Evolutionary conservation across 2,113 vertebrate genomes (phyloP).

Genomic region (Ailurus styani): DNA sequence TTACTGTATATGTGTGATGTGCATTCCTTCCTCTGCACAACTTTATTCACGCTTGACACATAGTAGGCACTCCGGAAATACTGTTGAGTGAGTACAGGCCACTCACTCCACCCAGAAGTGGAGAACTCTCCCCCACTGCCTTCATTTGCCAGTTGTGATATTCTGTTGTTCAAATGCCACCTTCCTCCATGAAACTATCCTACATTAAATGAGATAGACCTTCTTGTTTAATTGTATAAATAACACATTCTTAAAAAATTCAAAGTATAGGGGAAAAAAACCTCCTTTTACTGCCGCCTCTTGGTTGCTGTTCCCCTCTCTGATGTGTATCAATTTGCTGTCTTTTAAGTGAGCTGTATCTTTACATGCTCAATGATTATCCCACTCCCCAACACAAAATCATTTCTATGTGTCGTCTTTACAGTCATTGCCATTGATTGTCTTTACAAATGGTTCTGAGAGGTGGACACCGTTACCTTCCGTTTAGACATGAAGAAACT

Average conservation of each 20-base stretch:
- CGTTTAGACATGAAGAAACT: neutral
- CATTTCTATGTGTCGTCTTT: neutral
- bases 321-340: neutral
- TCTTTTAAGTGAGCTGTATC: neutral
- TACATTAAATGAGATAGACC: neutral
- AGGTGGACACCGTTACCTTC: neutral
- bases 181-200: neutral
- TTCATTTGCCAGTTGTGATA: neutral
- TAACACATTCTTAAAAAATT: neutral
- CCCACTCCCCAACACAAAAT: neutral
- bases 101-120: neutral
- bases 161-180: neutral
- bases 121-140: no score
- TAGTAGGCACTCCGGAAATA: neutral
- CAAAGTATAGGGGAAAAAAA: neutral
- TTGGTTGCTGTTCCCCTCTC: neutral
- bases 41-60: neutral
- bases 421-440: no score
- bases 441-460: neutral
- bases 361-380: neutral
- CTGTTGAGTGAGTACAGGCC: no score
- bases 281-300: neutral
- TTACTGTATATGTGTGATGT: fast-evolving
- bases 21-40: neutral
- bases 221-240: neutral